phyloP scores from a whole-genome alignment of 1,140 invertebrate genomes.

The Riptortus pedestris region DNA sequence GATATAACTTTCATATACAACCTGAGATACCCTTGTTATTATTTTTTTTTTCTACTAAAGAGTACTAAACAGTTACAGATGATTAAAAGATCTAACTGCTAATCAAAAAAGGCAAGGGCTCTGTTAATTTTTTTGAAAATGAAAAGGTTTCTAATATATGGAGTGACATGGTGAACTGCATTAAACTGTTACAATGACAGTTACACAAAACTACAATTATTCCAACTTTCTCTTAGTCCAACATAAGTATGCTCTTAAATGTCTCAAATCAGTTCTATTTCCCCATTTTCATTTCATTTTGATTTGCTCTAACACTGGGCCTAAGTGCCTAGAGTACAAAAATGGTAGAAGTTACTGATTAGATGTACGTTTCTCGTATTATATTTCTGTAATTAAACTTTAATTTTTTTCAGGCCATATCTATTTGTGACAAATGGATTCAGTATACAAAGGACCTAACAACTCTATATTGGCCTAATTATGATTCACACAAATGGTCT shows the following conservation, averaged over 20 bases:
- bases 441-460: slow-evolving; percentile 9
- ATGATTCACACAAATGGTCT: neutral
- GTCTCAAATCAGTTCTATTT: neutral
- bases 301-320: neutral
- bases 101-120: too few species aligned
- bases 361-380: neutral
- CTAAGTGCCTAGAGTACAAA: neutral
- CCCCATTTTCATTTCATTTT: neutral
- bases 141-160: too few species aligned
- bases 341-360: neutral
- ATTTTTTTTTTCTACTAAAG: too few species aligned
- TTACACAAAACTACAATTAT: too few species aligned
- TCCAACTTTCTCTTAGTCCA: too few species aligned
- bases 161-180: too few species aligned
- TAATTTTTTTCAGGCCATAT: slow-evolving; percentile 1
- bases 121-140: too few species aligned
- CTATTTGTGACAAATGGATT: neutral
- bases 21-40: too few species aligned
- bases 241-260: neutral
- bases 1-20: too few species aligned
- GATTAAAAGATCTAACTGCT: too few species aligned
- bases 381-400: neutral
- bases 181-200: too few species aligned
- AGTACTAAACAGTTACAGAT: too few species aligned
- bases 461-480: slow-evolving; percentile 18